Evolutionary conservation across 2,888 invertebrate genomes (phyloP).

Genomic region (Protophormia terraenovae): DNA sequence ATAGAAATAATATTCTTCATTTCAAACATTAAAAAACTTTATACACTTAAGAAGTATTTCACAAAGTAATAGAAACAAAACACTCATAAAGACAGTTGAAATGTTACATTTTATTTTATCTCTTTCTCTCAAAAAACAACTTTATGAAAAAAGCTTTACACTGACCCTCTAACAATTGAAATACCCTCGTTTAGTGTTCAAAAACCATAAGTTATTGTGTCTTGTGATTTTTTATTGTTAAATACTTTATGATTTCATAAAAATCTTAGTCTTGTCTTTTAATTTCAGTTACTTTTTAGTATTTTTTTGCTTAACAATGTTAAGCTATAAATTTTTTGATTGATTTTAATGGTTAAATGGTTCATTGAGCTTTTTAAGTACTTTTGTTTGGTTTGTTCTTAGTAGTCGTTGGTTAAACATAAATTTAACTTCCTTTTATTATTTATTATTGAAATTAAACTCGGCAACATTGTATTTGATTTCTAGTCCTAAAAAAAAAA

Average conservation of each 20-base stretch:
- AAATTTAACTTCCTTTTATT: conserved; percentile 41
- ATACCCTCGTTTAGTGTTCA: conserved; percentile 5
- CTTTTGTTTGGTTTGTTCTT: conserved; percentile 7
- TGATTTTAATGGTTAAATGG: conserved; percentile 79
- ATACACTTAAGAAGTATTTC: too few species aligned
- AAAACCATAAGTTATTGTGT: conserved; percentile 59
- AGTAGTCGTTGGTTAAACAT: not conserved
- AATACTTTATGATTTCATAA: conserved; percentile 73
- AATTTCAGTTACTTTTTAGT: conserved; percentile 36
- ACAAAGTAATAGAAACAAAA: not conserved
- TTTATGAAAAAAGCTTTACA: conserved; percentile 18
- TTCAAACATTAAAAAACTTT: conserved; percentile 54
- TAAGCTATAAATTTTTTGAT: conserved; percentile 78
- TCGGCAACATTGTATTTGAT: conserved; percentile 38
- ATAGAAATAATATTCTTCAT: not conserved
- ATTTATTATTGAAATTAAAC: not conserved
- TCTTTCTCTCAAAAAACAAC: conserved; percentile 1
- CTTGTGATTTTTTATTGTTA: conserved; percentile 52
- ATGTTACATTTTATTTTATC: conserved; percentile 45
- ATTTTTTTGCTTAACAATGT: conserved; percentile 72
- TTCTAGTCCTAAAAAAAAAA: too few species aligned
- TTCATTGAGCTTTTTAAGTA: conserved; percentile 75
- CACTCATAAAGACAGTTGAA: conserved; percentile 21
- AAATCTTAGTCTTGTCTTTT: conserved; percentile 67
- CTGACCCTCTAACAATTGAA: conserved; percentile 51